A percentile compares a stretch with the other conserved stretches of the same genome.
These are phyloP conservation scores for Trypoxylus dichotomus DNA, from an alignment of 1,140 invertebrate genomes.

Conservation along the genomic window DNA sequence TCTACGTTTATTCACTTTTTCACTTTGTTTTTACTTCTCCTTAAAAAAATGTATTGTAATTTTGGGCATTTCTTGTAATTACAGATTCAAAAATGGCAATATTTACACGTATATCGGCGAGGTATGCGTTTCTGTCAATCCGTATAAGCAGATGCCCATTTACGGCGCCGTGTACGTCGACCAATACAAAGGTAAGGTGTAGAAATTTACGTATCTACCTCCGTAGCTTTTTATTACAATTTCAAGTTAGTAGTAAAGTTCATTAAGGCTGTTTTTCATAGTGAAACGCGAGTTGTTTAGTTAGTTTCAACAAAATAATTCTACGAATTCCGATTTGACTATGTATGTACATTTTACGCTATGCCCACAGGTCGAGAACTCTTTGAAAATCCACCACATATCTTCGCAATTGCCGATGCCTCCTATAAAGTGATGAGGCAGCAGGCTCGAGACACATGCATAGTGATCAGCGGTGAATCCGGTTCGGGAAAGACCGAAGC, in stretches of 20 bases:
- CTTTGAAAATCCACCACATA: slow-evolving; percentile 92
- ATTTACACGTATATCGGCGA: slow-evolving; percentile 96
- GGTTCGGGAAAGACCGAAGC: slow-evolving; percentile 97
- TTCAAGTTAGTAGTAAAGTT: too few relatives aligned
- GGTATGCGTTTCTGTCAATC: slow-evolving; percentile 90
- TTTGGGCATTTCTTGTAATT: slow-evolving; percentile 41
- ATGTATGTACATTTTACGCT: neutral
- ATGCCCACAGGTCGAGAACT: slow-evolving; percentile 71
- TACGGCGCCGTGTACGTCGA: slow-evolving; percentile 79
- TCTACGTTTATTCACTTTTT: too few relatives aligned
- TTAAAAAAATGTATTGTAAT: too few relatives aligned
- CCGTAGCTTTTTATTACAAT: too few relatives aligned
- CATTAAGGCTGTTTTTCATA: too few relatives aligned
- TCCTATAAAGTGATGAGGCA: slow-evolving; percentile 93
- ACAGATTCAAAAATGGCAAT: slow-evolving; percentile 82
- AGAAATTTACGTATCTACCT: neutral
- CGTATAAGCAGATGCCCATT: slow-evolving; percentile 83
- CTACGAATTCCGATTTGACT: neutral
- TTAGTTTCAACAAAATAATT: too few relatives aligned
- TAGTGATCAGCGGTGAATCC: slow-evolving; percentile 95
- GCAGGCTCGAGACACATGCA: slow-evolving; percentile 88
- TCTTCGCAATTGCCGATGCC: slow-evolving; percentile 91
- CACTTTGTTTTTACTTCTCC: too few relatives aligned
- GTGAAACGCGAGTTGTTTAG: too few relatives aligned
- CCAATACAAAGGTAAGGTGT: slow-evolving; percentile 77